These are phyloP conservation scores for Dinoponera quadriceps DNA, from an alignment of 1,140 invertebrate genomes.

Conservation along the genomic window DNA sequence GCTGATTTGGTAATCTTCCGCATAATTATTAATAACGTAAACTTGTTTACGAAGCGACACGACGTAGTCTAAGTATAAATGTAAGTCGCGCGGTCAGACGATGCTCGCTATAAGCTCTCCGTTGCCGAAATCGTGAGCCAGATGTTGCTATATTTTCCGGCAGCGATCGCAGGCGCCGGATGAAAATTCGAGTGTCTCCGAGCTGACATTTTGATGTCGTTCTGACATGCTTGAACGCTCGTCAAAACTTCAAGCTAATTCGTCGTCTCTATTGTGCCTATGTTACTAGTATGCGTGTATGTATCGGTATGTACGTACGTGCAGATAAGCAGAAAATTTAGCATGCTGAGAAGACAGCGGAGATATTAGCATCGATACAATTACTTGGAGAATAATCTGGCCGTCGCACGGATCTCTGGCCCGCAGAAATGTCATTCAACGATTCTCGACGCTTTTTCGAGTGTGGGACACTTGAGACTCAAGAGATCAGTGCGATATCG, in stretches of 20 bases:
- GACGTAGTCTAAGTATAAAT: slow-evolving; percentile 54
- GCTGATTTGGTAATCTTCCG: slow-evolving; percentile 34
- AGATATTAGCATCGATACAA: background rate
- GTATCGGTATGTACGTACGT: no score
- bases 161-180: background rate
- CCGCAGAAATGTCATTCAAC: background rate
- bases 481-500: slow-evolving; percentile 14
- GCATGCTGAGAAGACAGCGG: no score
- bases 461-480: background rate
- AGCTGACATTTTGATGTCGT: background rate
- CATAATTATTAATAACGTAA: slow-evolving; percentile 61
- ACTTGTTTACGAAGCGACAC: slow-evolving; percentile 60
- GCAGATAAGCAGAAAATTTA: no score
- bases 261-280: background rate
- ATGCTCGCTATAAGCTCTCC: slow-evolving; percentile 34
- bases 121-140: slow-evolving; percentile 5
- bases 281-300: no score
- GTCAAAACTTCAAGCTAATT: slow-evolving; percentile 2
- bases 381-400: background rate
- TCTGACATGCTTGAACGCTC: background rate
- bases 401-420: background rate
- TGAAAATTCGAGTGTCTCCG: slow-evolving; percentile 5
- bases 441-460: background rate
- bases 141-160: background rate
- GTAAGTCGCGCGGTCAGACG: slow-evolving; percentile 36